Conservation (phyloP, 2,797 vertebrate genomes). For the Tragopan temminckii region DNA sequence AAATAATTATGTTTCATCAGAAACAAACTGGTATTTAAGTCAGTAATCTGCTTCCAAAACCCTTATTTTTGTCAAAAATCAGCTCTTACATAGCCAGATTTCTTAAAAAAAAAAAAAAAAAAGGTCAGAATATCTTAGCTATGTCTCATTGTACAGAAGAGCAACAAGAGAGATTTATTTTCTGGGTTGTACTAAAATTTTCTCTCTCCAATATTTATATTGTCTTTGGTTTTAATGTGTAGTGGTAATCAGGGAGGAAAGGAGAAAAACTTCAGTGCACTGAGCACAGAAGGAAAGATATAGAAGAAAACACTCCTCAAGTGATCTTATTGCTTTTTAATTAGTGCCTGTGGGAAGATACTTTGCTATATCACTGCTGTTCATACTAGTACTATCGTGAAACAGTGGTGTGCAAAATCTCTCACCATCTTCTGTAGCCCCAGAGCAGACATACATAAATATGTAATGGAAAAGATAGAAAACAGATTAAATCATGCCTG, state of each 20-base stretch:
- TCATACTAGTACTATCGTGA: constrained; percentile 53
- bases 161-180: not conserved
- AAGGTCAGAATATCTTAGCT: not conserved
- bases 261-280: constrained; percentile 19
- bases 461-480: constrained; percentile 47
- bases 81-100: not conserved
- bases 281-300: constrained; percentile 11
- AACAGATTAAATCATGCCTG: constrained; percentile 36
- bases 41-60: not conserved
- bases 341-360: constrained; percentile 76
- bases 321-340: constrained; percentile 74
- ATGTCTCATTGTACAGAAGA: not conserved
- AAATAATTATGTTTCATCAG: not conserved
- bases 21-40: not conserved
- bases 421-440: constrained; percentile 34
- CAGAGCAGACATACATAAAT: constrained; percentile 72
- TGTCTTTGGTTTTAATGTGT: constrained; percentile 29
- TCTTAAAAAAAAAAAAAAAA: constrained; percentile 5
- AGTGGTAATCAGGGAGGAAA: constrained; percentile 32
- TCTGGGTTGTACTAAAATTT: not conserved
- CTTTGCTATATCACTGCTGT: constrained; percentile 36
- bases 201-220: not conserved
- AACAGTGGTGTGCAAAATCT: constrained; percentile 67
- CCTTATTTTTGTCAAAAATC: not conserved
- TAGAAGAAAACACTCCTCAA: constrained; percentile 1